These are phyloP conservation scores for Drosophila hawaiiensis DNA, from an alignment of 2,888 invertebrate genomes.

Conservation along the genomic window DNA sequence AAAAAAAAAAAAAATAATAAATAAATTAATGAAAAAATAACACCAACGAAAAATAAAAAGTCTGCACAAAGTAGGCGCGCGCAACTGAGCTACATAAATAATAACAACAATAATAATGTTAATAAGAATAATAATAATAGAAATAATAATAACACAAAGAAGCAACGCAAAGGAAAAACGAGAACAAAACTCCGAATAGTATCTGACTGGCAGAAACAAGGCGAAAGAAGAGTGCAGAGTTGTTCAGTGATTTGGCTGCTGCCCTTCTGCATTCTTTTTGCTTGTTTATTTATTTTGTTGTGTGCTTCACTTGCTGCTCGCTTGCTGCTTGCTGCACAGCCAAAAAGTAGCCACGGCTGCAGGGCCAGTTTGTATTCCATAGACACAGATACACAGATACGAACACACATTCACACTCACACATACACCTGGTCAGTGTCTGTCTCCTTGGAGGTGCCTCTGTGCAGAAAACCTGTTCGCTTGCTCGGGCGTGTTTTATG, in stretches of 20 bases:
- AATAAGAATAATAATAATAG: slow-evolving; percentile 45
- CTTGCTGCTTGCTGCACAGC: slow-evolving; percentile 67
- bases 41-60: slow-evolving; percentile 39
- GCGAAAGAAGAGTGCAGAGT: slow-evolving; percentile 1
- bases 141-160: slow-evolving; percentile 27
- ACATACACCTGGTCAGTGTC: slow-evolving; percentile 30
- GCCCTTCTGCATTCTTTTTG: slow-evolving; percentile 77
- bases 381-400: slow-evolving; percentile 47
- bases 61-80: slow-evolving; percentile 62
- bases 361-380: slow-evolving; percentile 61
- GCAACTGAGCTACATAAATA: slow-evolving; percentile 46
- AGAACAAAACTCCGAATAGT: slow-evolving; percentile 31
- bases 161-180: slow-evolving; percentile 12
- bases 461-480: slow-evolving; percentile 74
- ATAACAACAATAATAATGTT: slow-evolving; percentile 44
- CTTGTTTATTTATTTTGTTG: slow-evolving; percentile 62
- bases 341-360: slow-evolving; percentile 54
- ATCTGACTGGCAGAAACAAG: slow-evolving; percentile 9
- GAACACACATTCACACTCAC: slow-evolving; percentile 12
- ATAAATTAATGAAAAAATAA: slow-evolving; percentile 33
- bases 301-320: slow-evolving; percentile 76
- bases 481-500: slow-evolving; percentile 60
- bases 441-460: slow-evolving; percentile 31
- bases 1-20: slow-evolving; percentile 18
- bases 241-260: slow-evolving; percentile 43